phyloP scores from a whole-genome alignment of 2,888 invertebrate species.

The Limenitis camilla region DNA sequence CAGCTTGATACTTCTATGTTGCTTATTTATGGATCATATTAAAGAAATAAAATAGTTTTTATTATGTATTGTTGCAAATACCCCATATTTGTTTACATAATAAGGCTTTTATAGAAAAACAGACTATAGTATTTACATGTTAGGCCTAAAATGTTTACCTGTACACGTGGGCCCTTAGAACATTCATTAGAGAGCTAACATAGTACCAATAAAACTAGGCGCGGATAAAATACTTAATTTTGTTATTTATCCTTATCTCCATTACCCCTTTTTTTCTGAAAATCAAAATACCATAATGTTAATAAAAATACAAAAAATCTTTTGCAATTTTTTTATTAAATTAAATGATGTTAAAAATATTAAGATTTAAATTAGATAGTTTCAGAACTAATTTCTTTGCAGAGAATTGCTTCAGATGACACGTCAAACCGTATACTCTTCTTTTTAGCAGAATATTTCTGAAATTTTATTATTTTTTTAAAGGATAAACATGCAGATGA shows the following conservation, averaged over 20 bases:
- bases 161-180: background rate
- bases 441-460: conserved; percentile 58
- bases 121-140: too few species aligned
- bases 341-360: conserved; percentile 3
- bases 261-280: conserved; percentile 40
- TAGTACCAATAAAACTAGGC: conserved; percentile 17
- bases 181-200: conserved; percentile 15
- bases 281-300: conserved; percentile 24
- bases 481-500: too few species aligned
- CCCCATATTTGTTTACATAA: too few species aligned
- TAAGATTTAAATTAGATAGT: conserved; percentile 24
- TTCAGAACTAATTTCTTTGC: conserved; percentile 49
- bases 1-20: too few species aligned
- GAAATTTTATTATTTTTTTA: conserved; percentile 33
- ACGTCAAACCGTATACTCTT: conserved; percentile 66
- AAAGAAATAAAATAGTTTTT: too few species aligned
- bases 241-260: conserved; percentile 36
- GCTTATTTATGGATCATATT: too few species aligned
- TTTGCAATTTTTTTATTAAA: conserved; percentile 4
- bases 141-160: too few species aligned
- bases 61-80: too few species aligned
- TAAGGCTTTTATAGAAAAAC: too few species aligned
- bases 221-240: conserved; percentile 7
- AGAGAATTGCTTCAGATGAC: conserved; percentile 52
- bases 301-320: conserved; percentile 5